Conservation (phyloP, 2,797 vertebrate genomes). For the Anolis apletophallus region DNA sequence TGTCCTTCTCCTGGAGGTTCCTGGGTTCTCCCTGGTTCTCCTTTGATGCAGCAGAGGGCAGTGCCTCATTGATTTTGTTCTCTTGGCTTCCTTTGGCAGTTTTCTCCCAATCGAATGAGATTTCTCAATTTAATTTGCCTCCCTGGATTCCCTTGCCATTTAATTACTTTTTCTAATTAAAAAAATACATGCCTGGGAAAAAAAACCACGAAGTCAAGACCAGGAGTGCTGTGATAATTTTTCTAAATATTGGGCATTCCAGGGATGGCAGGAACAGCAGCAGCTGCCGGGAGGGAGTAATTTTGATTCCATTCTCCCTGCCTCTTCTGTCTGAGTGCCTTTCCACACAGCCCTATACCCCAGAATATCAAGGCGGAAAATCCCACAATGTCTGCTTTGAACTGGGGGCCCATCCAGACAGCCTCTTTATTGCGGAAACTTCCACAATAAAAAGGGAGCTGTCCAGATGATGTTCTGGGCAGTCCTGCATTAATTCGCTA, state of each 20-base stretch:
- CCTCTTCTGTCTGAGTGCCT: too few species aligned
- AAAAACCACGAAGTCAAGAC: not conserved
- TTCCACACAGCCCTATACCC: too few species aligned
- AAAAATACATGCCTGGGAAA: not conserved
- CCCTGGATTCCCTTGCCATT: not conserved
- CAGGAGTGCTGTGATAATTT: conserved; percentile 1
- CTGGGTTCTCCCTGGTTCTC: not conserved
- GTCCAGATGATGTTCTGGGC: too few species aligned
- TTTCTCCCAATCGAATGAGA: not conserved
- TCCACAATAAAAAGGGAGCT: too few species aligned
- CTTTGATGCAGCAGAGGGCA: conserved; percentile 34
- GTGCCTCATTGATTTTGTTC: not conserved
- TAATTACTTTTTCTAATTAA: conserved; percentile 44
- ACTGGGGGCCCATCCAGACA: too few species aligned
- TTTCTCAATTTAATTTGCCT: conserved; percentile 33
- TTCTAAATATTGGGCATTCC: not conserved
- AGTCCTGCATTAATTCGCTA: too few species aligned
- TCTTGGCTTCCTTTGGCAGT: not conserved
- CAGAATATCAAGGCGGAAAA: too few species aligned
- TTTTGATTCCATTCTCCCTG: not conserved
- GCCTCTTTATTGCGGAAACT: too few species aligned
- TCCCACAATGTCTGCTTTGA: too few species aligned
- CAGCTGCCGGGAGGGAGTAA: not conserved
- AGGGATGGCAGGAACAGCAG: not conserved
- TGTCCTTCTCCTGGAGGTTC: not conserved